Percentiles rank a stretch among this genome's conserved stretches.
Evolutionary conservation across 2,888 invertebrate species (phyloP).

Genomic region (Plebejus melissa): DNA sequence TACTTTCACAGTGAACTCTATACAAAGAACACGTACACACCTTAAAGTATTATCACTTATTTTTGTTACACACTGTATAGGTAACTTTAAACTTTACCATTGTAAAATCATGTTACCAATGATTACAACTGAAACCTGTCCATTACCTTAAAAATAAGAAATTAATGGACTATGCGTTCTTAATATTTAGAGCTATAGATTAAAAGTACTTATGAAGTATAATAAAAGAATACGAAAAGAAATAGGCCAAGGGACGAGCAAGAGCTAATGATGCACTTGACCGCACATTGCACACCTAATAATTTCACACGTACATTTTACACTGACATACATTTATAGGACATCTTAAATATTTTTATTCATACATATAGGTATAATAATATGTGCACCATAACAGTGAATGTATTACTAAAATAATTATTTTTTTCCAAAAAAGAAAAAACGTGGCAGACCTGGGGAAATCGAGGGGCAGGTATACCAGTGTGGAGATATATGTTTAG

Average conservation of each 20-base stretch:
- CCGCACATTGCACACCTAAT: conserved; percentile 9
- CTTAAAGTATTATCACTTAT: no score
- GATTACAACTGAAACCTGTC: not conserved
- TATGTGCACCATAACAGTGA: conserved; percentile 67
- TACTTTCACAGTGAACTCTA: no score
- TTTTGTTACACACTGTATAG: no score
- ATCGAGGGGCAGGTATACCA: conserved; percentile 84
- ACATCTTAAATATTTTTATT: conserved; percentile 21
- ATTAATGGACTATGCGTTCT: not conserved
- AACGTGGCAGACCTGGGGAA: conserved; percentile 89
- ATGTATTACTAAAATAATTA: conserved; percentile 71
- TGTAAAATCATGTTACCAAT: not conserved
- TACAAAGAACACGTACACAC: no score
- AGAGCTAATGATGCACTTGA: not conserved
- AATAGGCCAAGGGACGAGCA: not conserved
- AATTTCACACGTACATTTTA: conserved; percentile 26
- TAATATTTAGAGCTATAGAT: not conserved
- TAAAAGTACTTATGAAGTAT: not conserved
- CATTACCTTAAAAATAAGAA: not conserved
- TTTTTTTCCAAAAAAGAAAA: conserved; percentile 79
- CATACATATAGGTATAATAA: conserved; percentile 42
- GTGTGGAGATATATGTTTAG: conserved; percentile 75
- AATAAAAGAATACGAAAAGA: not conserved
- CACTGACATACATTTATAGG: not conserved
- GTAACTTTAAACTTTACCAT: not conserved